Evolutionary conservation across 2,888 invertebrate genomes (phyloP).

Genomic region (Ophion obscuratus): DNA sequence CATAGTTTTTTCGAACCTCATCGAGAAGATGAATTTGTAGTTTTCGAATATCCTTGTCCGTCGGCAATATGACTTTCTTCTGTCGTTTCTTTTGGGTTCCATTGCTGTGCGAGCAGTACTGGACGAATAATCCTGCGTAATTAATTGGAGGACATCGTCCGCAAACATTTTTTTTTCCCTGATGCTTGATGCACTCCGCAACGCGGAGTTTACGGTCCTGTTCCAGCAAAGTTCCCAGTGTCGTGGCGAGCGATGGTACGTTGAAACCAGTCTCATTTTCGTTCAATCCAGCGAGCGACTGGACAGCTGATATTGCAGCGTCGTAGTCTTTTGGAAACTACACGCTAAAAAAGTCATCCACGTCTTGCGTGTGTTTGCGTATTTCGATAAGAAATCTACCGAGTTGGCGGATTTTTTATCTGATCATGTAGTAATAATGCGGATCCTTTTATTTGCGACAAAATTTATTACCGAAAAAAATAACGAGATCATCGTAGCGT

Average conservation of each 20-base stretch:
- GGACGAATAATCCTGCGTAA: constrained; percentile 44
- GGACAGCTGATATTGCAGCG: constrained; percentile 39
- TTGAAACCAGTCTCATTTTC: constrained; percentile 41
- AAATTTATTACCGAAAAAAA: constrained; percentile 54
- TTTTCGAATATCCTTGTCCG: constrained; percentile 40
- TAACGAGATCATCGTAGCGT: constrained; percentile 51
- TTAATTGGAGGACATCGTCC: constrained; percentile 63
- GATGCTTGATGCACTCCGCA: constrained; percentile 57
- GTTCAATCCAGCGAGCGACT: constrained; percentile 55
- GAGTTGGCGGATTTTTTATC: constrained; percentile 42
- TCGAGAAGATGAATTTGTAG: constrained; percentile 46
- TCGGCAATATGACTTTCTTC: constrained; percentile 41
- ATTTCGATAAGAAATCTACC: constrained; percentile 52
- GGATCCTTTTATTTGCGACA: constrained; percentile 55
- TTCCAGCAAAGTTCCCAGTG: constrained; percentile 63
- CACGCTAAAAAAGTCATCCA: constrained; percentile 55
- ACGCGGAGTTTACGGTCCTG: constrained; percentile 55
- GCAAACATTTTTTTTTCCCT: constrained; percentile 41
- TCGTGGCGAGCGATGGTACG: constrained; percentile 55
- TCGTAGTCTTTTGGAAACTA: constrained; percentile 61
- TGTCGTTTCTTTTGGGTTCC: constrained; percentile 46
- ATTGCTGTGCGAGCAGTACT: constrained; percentile 49
- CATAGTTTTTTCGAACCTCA: constrained; percentile 28
- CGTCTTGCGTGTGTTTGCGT: constrained; percentile 14
- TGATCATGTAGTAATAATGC: constrained; percentile 49